Conservation (phyloP, 2,113 vertebrate genomes). For the Salvelinus fontinalis region DNA sequence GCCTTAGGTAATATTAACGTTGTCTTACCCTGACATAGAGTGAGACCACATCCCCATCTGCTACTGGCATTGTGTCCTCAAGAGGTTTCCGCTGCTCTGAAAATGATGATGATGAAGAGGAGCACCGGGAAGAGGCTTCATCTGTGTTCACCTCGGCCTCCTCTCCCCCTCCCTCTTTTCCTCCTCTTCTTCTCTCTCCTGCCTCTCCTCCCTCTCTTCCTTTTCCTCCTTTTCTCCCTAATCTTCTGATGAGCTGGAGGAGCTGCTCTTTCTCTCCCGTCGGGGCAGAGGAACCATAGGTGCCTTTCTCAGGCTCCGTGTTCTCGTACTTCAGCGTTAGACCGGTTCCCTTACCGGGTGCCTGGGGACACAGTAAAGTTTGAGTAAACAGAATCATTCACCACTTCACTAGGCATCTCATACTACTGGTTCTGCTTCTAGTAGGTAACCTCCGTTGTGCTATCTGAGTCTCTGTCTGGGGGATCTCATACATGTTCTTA, state of each 20-base stretch:
- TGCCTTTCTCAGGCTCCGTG: neutral
- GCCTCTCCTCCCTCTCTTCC: slow-evolving; percentile 3
- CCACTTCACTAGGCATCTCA: neutral
- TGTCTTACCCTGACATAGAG: slow-evolving; percentile 76
- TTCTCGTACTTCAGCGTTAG: neutral
- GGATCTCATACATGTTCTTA: too few species aligned
- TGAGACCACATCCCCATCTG: slow-evolving; percentile 40
- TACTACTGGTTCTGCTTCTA: neutral
- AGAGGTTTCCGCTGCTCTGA: too few species aligned
- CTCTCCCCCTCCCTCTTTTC: neutral
- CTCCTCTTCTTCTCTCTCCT: slow-evolving; percentile 2
- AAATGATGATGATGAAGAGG: too few species aligned
- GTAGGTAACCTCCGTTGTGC: too few species aligned
- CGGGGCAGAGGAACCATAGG: slow-evolving; percentile 22
- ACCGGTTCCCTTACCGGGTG: neutral
- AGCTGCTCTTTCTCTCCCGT: slow-evolving; percentile 5
- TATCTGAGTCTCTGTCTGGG: neutral
- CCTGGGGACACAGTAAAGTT: neutral
- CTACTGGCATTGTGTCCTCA: too few species aligned
- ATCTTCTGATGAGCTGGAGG: slow-evolving; percentile 38
- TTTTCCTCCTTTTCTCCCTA: neutral
- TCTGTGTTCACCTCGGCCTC: too few species aligned
- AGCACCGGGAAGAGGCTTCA: too few species aligned
- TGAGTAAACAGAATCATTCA: neutral
- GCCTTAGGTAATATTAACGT: too few species aligned